Conservation (phyloP, 2,797 vertebrate species). For the Merluccius polli region DNA sequence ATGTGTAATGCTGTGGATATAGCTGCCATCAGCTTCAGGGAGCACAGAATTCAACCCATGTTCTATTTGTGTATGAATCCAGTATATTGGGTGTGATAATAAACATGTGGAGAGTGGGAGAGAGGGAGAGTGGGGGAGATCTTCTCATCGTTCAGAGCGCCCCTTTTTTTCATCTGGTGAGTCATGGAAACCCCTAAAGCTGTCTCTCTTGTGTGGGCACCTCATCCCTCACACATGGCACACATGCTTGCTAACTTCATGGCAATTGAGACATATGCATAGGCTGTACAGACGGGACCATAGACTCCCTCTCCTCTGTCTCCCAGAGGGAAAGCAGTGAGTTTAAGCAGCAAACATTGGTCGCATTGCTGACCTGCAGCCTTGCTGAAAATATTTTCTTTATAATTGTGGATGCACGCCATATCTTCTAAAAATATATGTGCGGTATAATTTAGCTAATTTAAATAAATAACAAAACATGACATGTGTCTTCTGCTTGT, state of each 20-base stretch:
- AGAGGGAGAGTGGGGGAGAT: constrained; percentile 4
- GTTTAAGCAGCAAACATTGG: not conserved
- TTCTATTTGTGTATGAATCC: constrained; percentile 34
- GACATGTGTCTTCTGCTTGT: not conserved
- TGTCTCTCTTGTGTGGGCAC: not conserved
- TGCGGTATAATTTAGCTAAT: not conserved
- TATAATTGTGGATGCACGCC: not conserved
- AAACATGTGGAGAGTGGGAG: constrained; percentile 25
- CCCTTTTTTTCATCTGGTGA: constrained; percentile 26
- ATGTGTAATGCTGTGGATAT: constrained; percentile 41
- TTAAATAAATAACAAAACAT: not conserved
- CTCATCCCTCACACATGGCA: constrained; percentile 16
- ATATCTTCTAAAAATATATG: not conserved
- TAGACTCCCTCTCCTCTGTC: too few relatives aligned
- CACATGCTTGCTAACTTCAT: constrained; percentile 12
- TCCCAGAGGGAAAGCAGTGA: not conserved
- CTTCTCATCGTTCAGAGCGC: constrained; percentile 21
- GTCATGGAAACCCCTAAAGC: constrained; percentile 28
- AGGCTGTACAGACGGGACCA: not conserved
- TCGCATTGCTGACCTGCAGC: not conserved
- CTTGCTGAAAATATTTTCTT: not conserved
- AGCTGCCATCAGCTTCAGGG: constrained; percentile 26
- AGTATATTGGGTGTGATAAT: constrained; percentile 44
- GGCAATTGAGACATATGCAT: not conserved
- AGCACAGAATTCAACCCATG: constrained; percentile 24